phyloP scores from a whole-genome alignment of 2,888 invertebrate genomes.

The Lypha dubia region DNA sequence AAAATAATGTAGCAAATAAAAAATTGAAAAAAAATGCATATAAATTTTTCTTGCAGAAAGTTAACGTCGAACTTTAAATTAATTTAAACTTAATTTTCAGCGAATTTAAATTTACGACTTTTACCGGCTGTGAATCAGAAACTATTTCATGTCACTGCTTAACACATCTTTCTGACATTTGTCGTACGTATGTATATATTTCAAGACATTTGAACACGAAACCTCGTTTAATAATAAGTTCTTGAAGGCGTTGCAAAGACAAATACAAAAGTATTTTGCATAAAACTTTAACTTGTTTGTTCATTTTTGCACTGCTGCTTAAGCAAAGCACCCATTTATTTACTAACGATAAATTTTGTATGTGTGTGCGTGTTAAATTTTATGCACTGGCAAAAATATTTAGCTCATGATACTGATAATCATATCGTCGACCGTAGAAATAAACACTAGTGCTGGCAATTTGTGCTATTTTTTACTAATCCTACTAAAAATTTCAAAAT shows the following conservation, averaged over 20 bases:
- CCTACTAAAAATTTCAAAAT: no score
- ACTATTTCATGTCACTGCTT: neutral
- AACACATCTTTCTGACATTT: neutral
- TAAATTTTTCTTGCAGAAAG: neutral
- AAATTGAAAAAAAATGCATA: neutral
- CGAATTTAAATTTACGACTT: no score
- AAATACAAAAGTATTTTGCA: constrained; percentile 20
- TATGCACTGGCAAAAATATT: neutral
- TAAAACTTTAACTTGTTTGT: constrained; percentile 20
- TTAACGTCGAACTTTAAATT: no score
- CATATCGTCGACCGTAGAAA: no score
- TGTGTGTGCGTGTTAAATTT: neutral
- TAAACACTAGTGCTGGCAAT: no score
- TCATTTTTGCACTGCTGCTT: neutral
- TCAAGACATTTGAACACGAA: neutral
- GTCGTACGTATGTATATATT: neutral
- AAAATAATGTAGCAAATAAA: no score
- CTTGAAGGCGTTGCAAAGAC: neutral
- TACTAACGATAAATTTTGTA: neutral
- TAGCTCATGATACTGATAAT: neutral
- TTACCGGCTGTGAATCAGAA: no score
- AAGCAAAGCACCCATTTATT: neutral
- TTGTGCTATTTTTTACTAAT: no score
- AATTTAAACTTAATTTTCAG: no score
- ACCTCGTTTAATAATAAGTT: constrained; percentile 9